phyloP scores from a whole-genome alignment of 1,140 invertebrate genomes.

The Sarcophaga bullata region DNA sequence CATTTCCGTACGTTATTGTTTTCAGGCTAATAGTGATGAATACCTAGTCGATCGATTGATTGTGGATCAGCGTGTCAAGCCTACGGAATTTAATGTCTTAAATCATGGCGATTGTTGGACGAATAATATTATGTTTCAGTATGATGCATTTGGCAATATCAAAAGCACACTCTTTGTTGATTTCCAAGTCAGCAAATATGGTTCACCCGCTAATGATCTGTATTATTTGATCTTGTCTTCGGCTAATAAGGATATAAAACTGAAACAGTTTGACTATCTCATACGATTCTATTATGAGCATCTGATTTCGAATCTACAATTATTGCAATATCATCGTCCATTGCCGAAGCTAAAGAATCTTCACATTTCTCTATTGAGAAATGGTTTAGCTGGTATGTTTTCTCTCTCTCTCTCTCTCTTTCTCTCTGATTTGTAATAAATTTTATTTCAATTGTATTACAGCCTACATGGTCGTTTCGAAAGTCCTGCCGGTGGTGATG shows the following conservation, averaged over 20 bases:
- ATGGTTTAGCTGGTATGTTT: conserved; percentile 56
- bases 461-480: conserved; percentile 62
- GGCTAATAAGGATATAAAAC: conserved; percentile 55
- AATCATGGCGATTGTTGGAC: conserved; percentile 76
- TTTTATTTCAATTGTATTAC: conserved; percentile 10
- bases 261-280: conserved; percentile 56
- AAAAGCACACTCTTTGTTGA: conserved; percentile 59
- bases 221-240: conserved; percentile 62
- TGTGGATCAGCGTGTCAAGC: conserved; percentile 56
- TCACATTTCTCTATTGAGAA: conserved; percentile 54
- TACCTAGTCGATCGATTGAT: conserved; percentile 59
- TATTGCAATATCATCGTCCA: conserved; percentile 60
- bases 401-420: background rate
- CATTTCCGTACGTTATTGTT: background rate
- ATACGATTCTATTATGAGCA: conserved; percentile 60
- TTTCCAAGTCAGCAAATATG: conserved; percentile 63
- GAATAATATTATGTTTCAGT: conserved; percentile 74
- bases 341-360: conserved; percentile 58
- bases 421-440: background rate
- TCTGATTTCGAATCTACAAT: conserved; percentile 56
- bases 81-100: conserved; percentile 71
- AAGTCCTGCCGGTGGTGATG: conserved; percentile 60
- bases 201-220: conserved; percentile 60
- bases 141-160: conserved; percentile 64
- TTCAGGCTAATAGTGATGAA: conserved; percentile 56